Percentiles rank a stretch among this genome's conserved stretches.
Evolutionary conservation across 2,888 invertebrate species (phyloP).

Genomic region (Steromphala cineraria): DNA sequence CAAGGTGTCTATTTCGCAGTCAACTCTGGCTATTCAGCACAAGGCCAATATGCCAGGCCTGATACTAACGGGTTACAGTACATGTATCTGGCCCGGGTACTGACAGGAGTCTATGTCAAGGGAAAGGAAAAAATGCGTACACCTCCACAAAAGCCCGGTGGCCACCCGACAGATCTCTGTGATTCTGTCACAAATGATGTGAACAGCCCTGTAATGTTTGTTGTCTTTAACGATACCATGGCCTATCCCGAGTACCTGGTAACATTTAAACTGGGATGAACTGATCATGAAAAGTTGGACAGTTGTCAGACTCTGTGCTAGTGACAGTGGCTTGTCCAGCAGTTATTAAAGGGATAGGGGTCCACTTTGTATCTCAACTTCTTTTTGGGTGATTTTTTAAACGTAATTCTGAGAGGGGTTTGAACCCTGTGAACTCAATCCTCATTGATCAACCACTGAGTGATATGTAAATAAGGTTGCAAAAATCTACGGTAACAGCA

Average conservation of each 20-base stretch:
- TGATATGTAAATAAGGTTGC: too few species aligned
- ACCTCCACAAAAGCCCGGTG: slow-evolving; percentile 46
- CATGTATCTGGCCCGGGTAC: slow-evolving; percentile 58
- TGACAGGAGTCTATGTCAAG: slow-evolving; percentile 55
- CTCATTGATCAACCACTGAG: too few species aligned
- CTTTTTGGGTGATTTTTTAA: too few species aligned
- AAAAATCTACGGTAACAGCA: too few species aligned
- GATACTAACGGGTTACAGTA: slow-evolving; percentile 44
- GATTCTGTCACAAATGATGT: slow-evolving; percentile 64
- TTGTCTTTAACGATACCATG: slow-evolving; percentile 70
- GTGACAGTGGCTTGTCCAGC: too few species aligned
- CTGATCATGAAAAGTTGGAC: too few species aligned
- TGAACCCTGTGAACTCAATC: too few species aligned
- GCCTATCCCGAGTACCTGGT: slow-evolving; percentile 70
- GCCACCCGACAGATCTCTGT: slow-evolving; percentile 39
- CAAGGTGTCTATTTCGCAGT: slow-evolving; percentile 70
- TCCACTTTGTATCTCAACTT: too few species aligned
- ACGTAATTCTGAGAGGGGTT: too few species aligned
- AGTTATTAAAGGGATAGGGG: too few species aligned
- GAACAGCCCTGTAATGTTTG: slow-evolving; percentile 52
- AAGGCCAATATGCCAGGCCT: slow-evolving; percentile 47
- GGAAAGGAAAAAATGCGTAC: slow-evolving; percentile 46
- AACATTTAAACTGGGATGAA: slow-evolving; percentile 37
- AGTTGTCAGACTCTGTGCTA: too few species aligned
- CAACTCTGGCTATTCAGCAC: slow-evolving; percentile 53